Evolutionary conservation across 2,888 invertebrate species (phyloP).

Genomic region (Chesias legatella): DNA sequence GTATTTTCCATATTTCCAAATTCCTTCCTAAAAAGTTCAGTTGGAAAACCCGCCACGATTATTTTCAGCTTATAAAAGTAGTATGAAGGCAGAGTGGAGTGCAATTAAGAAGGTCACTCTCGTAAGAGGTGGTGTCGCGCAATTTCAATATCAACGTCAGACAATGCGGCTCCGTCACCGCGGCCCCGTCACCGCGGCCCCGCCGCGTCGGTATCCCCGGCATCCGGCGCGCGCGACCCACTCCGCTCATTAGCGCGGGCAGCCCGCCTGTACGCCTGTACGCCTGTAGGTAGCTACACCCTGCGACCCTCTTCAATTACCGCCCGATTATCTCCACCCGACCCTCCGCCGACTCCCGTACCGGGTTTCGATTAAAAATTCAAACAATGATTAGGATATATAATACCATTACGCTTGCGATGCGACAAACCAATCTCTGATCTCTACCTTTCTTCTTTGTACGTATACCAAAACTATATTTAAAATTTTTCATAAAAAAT

Average conservation of each 20-base stretch:
- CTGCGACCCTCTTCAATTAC: conserved; percentile 66
- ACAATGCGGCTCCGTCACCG: conserved; percentile 74
- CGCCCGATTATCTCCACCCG: conserved; percentile 59
- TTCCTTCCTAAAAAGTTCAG: too few species aligned
- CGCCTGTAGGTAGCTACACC: too few species aligned
- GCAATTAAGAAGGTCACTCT: conserved; percentile 50
- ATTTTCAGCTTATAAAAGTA: conserved; percentile 13
- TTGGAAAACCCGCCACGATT: too few species aligned
- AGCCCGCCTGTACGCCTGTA: conserved; percentile 30
- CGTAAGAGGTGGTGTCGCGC: conserved; percentile 59
- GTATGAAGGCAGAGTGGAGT: conserved; percentile 22
- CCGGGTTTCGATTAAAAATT: conserved; percentile 38
- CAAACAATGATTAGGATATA: conserved; percentile 11
- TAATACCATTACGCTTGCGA: too few species aligned
- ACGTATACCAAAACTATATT: too few species aligned
- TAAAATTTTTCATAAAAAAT: too few species aligned
- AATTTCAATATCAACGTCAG: conserved; percentile 71
- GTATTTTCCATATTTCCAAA: neutral
- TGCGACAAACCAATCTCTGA: too few species aligned
- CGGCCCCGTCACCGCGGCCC: conserved; percentile 65
- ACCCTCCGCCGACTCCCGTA: conserved; percentile 33
- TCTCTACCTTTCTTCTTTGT: too few species aligned
- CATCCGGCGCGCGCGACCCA: conserved; percentile 47
- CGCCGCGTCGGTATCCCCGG: conserved; percentile 78
- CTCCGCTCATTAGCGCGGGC: conserved; percentile 66